Conservation (phyloP, 1,140 invertebrate species). For the Aplysia californica region DNA sequence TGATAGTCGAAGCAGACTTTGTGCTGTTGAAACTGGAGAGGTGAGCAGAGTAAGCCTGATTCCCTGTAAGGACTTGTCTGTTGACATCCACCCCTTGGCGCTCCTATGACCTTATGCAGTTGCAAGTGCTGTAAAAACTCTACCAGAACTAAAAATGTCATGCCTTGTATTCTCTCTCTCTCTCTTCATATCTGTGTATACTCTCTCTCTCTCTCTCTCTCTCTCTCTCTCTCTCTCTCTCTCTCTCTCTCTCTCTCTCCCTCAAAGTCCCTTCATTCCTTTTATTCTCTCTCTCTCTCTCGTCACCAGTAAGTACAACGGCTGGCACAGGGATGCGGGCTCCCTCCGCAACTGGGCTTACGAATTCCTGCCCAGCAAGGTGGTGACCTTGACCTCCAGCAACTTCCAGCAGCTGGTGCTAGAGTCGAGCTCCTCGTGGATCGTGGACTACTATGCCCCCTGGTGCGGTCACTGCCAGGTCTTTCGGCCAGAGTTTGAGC, state of each 20-base stretch:
- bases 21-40: too few relatives aligned
- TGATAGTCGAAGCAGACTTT: too few relatives aligned
- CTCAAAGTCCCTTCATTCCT: neutral
- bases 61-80: too few relatives aligned
- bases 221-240: neutral
- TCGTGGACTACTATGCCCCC: conserved; percentile 81
- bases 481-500: conserved; percentile 78
- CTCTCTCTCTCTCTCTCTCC: neutral
- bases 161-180: neutral
- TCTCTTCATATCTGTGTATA: neutral
- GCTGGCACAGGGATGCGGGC: conserved; percentile 72
- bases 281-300: neutral
- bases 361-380: conserved; percentile 72
- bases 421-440: conserved; percentile 70
- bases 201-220: neutral
- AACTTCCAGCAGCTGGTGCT: conserved; percentile 65
- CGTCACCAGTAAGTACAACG: conserved; percentile 73
- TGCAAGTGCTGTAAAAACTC: too few relatives aligned
- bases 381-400: conserved; percentile 42
- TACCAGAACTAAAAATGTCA: neutral
- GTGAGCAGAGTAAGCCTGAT: too few relatives aligned
- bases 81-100: too few relatives aligned
- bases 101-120: too few relatives aligned
- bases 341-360: conserved; percentile 75
- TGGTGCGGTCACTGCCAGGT: conserved; percentile 81